These are phyloP conservation scores for Phrynocephalus guinanensis DNA, from an alignment of 2,797 vertebrate genomes.

Conservation along the genomic window DNA sequence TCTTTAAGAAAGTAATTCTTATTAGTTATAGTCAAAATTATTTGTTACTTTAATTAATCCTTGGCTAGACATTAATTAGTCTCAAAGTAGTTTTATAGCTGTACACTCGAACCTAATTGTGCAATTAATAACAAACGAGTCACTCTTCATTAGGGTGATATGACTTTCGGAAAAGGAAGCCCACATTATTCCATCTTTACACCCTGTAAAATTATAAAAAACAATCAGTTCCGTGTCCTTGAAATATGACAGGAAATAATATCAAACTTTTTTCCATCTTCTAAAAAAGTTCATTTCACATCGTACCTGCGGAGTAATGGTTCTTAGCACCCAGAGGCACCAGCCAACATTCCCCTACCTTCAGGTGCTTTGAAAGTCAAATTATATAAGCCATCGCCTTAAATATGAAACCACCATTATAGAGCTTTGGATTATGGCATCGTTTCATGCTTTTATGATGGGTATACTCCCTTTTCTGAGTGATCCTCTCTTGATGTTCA, in stretches of 20 bases:
- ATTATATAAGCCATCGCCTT: not conserved
- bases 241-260: not conserved
- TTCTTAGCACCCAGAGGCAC: not conserved
- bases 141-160: conserved; percentile 50
- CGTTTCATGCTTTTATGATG: not conserved
- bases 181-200: conserved; percentile 48
- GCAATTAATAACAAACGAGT: conserved; percentile 71
- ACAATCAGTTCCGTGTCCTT: not conserved
- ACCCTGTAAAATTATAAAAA: conserved; percentile 9
- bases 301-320: not conserved
- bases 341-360: not conserved
- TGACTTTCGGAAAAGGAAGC: conserved; percentile 61
- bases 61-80: conserved; percentile 67
- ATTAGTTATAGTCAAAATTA: conserved; percentile 67
- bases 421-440: not conserved
- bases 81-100: conserved; percentile 64
- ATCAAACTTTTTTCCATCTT: not conserved
- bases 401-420: not conserved
- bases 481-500: not conserved
- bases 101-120: conserved; percentile 61
- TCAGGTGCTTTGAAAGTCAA: not conserved
- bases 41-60: conserved; percentile 73
- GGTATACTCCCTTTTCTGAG: not conserved
- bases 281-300: not conserved
- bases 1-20: conserved; percentile 68